phyloP scores from a whole-genome alignment of 2,888 invertebrate species.

The Alloscopus bannaensis region DNA sequence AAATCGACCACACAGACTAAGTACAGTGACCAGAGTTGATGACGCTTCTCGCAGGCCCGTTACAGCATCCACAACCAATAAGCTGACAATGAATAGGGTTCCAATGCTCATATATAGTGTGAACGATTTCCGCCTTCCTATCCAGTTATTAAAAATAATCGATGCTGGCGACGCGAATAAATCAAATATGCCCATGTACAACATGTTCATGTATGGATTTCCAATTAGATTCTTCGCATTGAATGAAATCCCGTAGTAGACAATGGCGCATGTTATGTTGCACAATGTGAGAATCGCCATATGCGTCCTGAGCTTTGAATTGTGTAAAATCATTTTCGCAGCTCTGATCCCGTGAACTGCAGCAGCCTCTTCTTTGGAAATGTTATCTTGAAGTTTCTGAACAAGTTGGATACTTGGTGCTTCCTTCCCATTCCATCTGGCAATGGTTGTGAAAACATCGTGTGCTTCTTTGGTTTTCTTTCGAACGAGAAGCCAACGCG shows the following conservation, averaged over 20 bases:
- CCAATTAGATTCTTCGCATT: conserved; percentile 67
- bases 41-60: conserved; percentile 40
- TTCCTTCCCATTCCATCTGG: conserved; percentile 64
- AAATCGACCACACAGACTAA: conserved; percentile 55
- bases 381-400: conserved; percentile 40
- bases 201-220: conserved; percentile 65
- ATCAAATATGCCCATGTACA: conserved; percentile 69
- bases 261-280: conserved; percentile 62
- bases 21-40: conserved; percentile 41
- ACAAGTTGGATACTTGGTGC: conserved; percentile 47
- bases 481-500: conserved; percentile 68
- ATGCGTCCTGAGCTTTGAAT: conserved; percentile 43
- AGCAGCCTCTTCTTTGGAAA: conserved; percentile 55
- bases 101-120: conserved; percentile 60
- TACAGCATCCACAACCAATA: conserved; percentile 46
- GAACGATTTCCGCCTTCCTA: conserved; percentile 66
- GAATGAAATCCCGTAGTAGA: conserved; percentile 68
- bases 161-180: conserved; percentile 57
- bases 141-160: conserved; percentile 56
- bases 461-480: conserved; percentile 62
- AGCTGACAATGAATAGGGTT: conserved; percentile 56
- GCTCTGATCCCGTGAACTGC: conserved; percentile 51
- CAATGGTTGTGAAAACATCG: conserved; percentile 65
- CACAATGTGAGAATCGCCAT: conserved; percentile 57
- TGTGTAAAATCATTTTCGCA: conserved; percentile 39